Evolutionary conservation across 2,113 vertebrate species (phyloP).

Genomic region (Electrona antarctica): DNA sequence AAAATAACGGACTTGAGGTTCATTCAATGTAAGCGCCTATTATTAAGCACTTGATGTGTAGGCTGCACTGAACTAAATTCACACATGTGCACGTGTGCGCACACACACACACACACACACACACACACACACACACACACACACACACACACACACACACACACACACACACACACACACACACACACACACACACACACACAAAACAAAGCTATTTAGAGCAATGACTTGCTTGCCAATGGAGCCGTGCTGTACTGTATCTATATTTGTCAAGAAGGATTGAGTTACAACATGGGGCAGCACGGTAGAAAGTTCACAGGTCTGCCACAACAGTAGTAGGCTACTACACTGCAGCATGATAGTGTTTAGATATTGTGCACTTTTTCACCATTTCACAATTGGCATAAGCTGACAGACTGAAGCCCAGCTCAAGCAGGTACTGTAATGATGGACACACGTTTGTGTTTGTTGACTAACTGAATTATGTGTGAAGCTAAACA

Average conservation of each 20-base stretch:
- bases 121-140: conserved; percentile 11
- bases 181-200: conserved; percentile 21
- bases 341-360: not conserved
- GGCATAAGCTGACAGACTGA: not conserved
- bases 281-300: conserved; percentile 60
- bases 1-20: too few species aligned
- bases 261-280: conserved; percentile 37
- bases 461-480: too few species aligned
- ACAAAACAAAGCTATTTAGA: conserved; percentile 61
- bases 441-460: conserved; percentile 4
- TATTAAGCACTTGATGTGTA: too few species aligned
- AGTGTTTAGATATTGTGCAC: not conserved
- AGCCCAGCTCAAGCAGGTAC: conserved; percentile 40
- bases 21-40: too few species aligned
- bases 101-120: too few species aligned
- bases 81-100: too few species aligned
- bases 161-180: conserved; percentile 12
- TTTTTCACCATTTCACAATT: conserved; percentile 10
- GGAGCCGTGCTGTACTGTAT: conserved; percentile 62
- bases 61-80: too few species aligned
- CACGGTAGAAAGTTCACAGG: conserved; percentile 20
- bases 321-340: not conserved
- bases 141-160: conserved; percentile 47
- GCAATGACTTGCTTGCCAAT: conserved; percentile 34
- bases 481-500: too few species aligned